phyloP scores from a whole-genome alignment of 2,113 vertebrate genomes.

The Austrofundulus limnaeus region DNA sequence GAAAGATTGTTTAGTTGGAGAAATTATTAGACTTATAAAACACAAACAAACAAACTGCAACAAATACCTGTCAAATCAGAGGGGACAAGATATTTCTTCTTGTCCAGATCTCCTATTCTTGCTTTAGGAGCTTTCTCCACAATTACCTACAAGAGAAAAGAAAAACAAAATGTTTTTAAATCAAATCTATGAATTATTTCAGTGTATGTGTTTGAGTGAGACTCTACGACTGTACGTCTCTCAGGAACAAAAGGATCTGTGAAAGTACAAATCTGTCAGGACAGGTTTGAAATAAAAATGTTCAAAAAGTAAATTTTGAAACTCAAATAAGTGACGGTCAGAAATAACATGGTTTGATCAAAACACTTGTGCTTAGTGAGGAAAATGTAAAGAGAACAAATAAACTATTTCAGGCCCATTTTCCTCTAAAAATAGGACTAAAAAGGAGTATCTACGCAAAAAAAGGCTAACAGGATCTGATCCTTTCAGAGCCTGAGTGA shows the following conservation, averaged over 20 bases:
- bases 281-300: not conserved
- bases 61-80: conserved; percentile 89
- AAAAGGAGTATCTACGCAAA: conserved; percentile 7
- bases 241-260: conserved; percentile 60
- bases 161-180: not conserved
- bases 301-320: not conserved
- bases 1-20: not conserved
- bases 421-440: conserved; percentile 30
- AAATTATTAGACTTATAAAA: not conserved
- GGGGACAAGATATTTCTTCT: conserved; percentile 94
- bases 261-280: conserved; percentile 6
- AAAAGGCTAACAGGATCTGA: not conserved
- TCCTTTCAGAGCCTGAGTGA: not conserved
- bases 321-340: not conserved
- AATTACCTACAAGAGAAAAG: conserved; percentile 81
- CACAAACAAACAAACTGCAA: not conserved
- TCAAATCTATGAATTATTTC: not conserved
- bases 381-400: not conserved
- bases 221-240: not conserved
- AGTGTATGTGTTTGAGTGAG: not conserved
- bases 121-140: conserved; percentile 95
- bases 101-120: conserved; percentile 94
- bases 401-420: not conserved
- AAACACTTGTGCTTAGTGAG: not conserved
- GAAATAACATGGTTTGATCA: not conserved